These are phyloP conservation scores for Myioborus miniatus DNA, from an alignment of 2,797 vertebrate species.

Conservation along the genomic window DNA sequence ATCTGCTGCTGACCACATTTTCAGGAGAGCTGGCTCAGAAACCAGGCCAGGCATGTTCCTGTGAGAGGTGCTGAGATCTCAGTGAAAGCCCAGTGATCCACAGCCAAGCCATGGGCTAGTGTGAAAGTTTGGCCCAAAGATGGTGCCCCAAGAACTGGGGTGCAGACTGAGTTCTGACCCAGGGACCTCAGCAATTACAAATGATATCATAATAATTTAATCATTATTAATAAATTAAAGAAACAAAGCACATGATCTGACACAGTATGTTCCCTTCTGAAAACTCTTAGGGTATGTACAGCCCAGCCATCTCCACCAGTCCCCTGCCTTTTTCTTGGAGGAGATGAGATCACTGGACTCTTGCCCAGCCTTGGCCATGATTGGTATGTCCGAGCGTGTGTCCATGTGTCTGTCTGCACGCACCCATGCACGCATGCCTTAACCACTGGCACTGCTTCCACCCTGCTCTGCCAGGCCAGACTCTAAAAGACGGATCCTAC, in stretches of 20 bases:
- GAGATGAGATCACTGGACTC: neutral
- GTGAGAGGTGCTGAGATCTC: neutral
- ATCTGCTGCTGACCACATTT: neutral
- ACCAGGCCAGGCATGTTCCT: neutral
- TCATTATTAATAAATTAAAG: neutral
- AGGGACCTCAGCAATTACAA: neutral
- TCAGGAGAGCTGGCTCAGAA: neutral
- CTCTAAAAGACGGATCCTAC: neutral
- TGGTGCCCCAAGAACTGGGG: neutral
- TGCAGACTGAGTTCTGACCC: neutral
- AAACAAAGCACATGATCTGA: neutral
- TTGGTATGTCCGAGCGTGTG: fast-evolving
- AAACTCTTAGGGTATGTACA: neutral
- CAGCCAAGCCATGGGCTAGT: neutral
- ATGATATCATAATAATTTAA: neutral
- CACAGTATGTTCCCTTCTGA: neutral
- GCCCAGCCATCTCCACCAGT: neutral
- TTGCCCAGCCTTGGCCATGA: neutral
- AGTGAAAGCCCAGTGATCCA: neutral
- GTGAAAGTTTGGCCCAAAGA: neutral
- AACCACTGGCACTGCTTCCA: neutral
- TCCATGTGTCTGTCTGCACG: neutral
- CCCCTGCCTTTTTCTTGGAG: neutral
- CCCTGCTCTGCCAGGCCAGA: fast-evolving
- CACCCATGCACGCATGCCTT: fast-evolving